These are phyloP conservation scores for Mixornis gularis DNA, from an alignment of 2,113 vertebrate genomes.

Conservation along the genomic window DNA sequence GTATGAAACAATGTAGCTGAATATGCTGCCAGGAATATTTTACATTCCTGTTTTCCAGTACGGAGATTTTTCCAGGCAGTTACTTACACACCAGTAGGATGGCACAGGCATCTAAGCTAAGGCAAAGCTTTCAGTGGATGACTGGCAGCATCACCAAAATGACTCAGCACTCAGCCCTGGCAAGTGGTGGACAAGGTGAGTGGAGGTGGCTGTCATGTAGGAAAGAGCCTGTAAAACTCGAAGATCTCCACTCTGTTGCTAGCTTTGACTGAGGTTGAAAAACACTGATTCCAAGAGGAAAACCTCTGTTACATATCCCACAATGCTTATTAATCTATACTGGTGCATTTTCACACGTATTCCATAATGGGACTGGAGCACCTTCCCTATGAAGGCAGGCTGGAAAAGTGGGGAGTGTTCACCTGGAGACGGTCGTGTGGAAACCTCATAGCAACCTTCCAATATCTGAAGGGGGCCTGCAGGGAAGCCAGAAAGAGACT, in stretches of 20 bases:
- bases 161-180: not conserved
- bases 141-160: fast-evolving
- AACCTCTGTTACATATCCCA: not conserved
- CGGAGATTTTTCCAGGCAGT: not conserved
- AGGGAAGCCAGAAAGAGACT: not conserved
- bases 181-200: not conserved
- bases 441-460: not conserved
- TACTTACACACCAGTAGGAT: not conserved
- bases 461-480: not conserved
- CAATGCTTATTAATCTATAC: not conserved
- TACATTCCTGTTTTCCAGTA: not conserved
- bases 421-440: not conserved
- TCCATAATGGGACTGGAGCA: not conserved
- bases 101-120: not conserved
- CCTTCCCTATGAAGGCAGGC: not conserved
- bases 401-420: not conserved
- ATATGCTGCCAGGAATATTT: not conserved
- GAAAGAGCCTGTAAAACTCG: not conserved
- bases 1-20: fast-evolving
- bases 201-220: not conserved
- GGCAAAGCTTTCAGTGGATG: not conserved
- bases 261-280: not conserved
- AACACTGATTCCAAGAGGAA: not conserved
- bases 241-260: not conserved
- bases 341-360: not conserved